Evolutionary conservation across 2,113 vertebrate species (phyloP).

Genomic region (Chlorodrepanis virens): DNA sequence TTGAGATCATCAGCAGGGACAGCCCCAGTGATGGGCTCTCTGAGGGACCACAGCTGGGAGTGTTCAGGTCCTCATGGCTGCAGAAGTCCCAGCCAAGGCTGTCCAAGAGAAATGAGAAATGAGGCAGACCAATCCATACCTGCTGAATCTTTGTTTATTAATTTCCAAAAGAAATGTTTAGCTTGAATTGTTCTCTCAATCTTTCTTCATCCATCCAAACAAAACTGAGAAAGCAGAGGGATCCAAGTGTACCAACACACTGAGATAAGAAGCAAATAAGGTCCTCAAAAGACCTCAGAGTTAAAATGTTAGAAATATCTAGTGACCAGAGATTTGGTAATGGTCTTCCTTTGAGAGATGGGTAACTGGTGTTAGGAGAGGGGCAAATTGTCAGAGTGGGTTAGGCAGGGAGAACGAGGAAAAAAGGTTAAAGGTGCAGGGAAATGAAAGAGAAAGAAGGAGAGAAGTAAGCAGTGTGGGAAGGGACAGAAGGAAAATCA

Average conservation of each 20-base stretch:
- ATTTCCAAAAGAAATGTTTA: neutral
- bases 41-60: neutral
- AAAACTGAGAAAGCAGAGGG: neutral
- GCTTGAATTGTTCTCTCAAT: neutral
- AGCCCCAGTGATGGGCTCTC: neutral
- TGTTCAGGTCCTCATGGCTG: neutral
- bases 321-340: neutral
- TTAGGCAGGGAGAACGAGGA: neutral
- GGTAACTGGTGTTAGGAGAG: neutral
- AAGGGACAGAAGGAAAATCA: neutral
- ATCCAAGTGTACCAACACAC: neutral
- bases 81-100: neutral
- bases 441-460: neutral
- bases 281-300: neutral
- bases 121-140: neutral
- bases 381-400: neutral
- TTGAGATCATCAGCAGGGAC: neutral
- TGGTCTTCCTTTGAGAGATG: neutral
- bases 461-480: neutral
- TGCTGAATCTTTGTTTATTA: neutral
- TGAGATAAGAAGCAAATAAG: neutral
- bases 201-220: neutral
- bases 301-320: neutral
- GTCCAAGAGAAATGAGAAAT: neutral
- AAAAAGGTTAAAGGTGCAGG: neutral